Percentiles rank a stretch among this genome's conserved stretches.
phyloP scores from a whole-genome alignment of 2,113 vertebrate genomes.

The Emydocephalus ijimae region DNA sequence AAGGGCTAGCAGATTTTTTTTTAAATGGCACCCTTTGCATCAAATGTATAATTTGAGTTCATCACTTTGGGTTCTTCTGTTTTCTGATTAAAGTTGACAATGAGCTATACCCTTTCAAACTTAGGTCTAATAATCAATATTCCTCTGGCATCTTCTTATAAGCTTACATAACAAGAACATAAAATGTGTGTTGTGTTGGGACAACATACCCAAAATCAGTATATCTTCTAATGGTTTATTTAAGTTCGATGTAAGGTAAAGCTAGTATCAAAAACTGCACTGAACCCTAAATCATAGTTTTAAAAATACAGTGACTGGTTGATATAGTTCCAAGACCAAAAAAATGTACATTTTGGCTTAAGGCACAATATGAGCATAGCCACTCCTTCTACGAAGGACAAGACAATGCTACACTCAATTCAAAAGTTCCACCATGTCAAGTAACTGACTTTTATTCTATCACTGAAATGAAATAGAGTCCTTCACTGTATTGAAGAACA shows the following conservation, averaged over 20 bases:
- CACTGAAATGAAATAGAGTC: neutral
- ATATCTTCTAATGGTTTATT: neutral
- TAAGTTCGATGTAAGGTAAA: neutral
- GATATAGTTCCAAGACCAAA: neutral
- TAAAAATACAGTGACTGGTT: neutral
- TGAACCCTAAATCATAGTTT: neutral
- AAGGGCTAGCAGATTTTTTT: neutral
- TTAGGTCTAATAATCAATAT: neutral
- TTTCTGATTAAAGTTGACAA: neutral
- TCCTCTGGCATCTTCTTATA: neutral
- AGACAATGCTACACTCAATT: neutral
- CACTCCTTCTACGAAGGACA: neutral
- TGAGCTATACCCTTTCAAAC: neutral
- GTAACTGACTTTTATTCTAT: neutral
- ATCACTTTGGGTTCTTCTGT: neutral
- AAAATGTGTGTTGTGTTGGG: neutral
- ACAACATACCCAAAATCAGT: neutral
- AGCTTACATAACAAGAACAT: neutral
- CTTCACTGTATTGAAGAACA: neutral
- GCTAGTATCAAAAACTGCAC: neutral
- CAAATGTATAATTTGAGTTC: neutral
- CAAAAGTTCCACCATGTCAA: neutral
- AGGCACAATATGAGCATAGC: neutral
- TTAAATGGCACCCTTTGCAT: neutral
- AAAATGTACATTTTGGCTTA: neutral